Base-by-base conservation (phyloP, 2,113 vertebrate genomes). In the Apistogramma diplotaenia region DNA sequence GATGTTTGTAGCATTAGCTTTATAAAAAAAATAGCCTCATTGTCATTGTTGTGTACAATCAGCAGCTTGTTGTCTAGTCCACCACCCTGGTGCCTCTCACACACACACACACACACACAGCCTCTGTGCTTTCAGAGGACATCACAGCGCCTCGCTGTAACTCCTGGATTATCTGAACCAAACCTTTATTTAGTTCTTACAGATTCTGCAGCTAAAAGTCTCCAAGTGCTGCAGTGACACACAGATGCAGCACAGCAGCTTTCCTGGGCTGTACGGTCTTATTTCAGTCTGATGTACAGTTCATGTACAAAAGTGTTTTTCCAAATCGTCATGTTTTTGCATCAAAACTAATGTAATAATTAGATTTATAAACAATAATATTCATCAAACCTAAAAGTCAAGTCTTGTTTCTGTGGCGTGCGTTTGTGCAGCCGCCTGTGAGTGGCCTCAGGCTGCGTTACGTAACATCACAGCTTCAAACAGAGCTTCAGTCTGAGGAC, bases 41-140 rank as follows among this genome's bases (percentile, higher is more conserved):
- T n/a, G 62, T 90, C 80, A 81, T 33, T 55, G 2, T 25, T 82
- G 31, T 37, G 73, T 15, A 89, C 87, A 91, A 85, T 86, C 88
- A 87, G 76, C 60, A 67, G 11, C 33, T 80, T 91, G 76, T 91
- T 8, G 83, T 87, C 78, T 55, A 1, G 19, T 29, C 56, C 49
- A 54, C 8, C 15, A 10, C 4, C 31, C n/a, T 3, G 6, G 16
- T 4, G 7, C n/a, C 23, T 67, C 0, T 53, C 2, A 76, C 46
- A 70, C 1, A 61, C 62, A 85, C 43, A 77, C 59, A 33, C 31
- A 29, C n/a, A 70, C 4, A 79, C 33, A 77, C 51, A 54, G 27
- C 9, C 15, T 57, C 23, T 54, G 55, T 67, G 1, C 46, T 31
- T 33, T 60, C 43, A 61, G 27, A 23, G 8, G 16, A 67, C 1